These are phyloP conservation scores for Salvelinus namaycush DNA, from an alignment of 2,113 vertebrate species.

Conservation along the genomic window DNA sequence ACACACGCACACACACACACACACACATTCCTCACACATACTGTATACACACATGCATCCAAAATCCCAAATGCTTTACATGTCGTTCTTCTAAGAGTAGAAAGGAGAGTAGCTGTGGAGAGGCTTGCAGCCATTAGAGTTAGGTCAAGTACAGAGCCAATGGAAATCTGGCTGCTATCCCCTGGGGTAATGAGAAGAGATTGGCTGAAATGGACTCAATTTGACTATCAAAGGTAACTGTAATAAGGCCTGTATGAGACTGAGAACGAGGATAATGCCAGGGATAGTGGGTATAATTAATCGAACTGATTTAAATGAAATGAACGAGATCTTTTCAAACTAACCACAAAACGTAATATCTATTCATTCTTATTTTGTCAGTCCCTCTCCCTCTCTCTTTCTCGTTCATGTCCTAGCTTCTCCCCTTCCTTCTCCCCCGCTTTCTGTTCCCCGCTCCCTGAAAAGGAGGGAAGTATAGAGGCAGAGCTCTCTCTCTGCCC, in stretches of 20 bases:
- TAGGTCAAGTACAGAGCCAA: not conserved
- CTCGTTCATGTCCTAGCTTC: not conserved
- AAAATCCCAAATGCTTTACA: no score
- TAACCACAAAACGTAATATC: constrained; percentile 18
- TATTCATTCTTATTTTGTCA: not conserved
- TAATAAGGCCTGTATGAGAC: constrained; percentile 23
- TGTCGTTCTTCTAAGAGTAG: no score
- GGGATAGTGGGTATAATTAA: constrained; percentile 20
- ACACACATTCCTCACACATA: no score
- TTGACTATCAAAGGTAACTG: constrained; percentile 24
- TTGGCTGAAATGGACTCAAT: constrained; percentile 15
- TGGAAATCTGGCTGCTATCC: constrained; percentile 51
- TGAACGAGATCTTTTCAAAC: constrained; percentile 37
- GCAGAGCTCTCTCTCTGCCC: no score
- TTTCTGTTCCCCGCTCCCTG: constrained; percentile 4
- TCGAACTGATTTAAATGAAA: constrained; percentile 11
- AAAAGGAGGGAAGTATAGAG: no score
- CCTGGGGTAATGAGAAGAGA: constrained; percentile 55
- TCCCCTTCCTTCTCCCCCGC: not conserved
- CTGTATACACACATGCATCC: no score
- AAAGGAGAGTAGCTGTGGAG: no score
- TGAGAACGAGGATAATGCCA: constrained; percentile 18
- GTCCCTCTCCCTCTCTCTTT: no score
- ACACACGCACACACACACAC: not conserved
- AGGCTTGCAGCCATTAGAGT: not conserved